A percentile compares a stretch with the other conserved stretches of the same genome.
These are phyloP conservation scores for Quadroppia sp. DNA, from an alignment of 2,888 invertebrate genomes.

Conservation along the genomic window DNA sequence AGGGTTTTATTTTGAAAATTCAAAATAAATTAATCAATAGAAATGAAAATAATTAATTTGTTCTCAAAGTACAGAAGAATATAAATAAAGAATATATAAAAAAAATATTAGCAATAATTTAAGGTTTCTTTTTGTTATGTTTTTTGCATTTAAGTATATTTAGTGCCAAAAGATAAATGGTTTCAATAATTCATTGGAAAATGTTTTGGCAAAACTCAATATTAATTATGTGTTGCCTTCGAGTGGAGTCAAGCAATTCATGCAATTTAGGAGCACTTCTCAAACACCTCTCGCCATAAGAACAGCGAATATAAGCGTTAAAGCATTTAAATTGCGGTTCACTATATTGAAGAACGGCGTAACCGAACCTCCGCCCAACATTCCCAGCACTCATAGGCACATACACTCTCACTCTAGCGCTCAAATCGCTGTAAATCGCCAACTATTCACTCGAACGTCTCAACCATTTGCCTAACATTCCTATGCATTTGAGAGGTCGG, in stretches of 20 bases:
- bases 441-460: not conserved
- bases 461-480: conserved; percentile 21
- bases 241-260: conserved; percentile 20
- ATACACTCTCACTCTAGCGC: not conserved
- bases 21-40: not conserved
- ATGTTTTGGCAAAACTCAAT: conserved; percentile 22
- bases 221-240: conserved; percentile 20
- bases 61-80: not conserved
- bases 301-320: not conserved
- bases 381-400: not conserved
- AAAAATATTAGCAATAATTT: conserved; percentile 14
- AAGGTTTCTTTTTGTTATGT: not conserved
- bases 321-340: conserved; percentile 28
- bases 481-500: not conserved
- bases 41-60: conserved; percentile 7
- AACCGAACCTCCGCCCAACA: conserved; percentile 32
- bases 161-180: conserved; percentile 12
- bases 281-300: conserved; percentile 7
- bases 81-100: not conserved
- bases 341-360: conserved; percentile 28
- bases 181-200: conserved; percentile 22
- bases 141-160: not conserved
- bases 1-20: not conserved
- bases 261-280: conserved; percentile 14
- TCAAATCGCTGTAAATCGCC: not conserved